Percentiles rank a stretch among this genome's conserved stretches.
These are phyloP conservation scores for Diarsia rubi DNA, from an alignment of 2,888 invertebrate species.

Conservation along the genomic window DNA sequence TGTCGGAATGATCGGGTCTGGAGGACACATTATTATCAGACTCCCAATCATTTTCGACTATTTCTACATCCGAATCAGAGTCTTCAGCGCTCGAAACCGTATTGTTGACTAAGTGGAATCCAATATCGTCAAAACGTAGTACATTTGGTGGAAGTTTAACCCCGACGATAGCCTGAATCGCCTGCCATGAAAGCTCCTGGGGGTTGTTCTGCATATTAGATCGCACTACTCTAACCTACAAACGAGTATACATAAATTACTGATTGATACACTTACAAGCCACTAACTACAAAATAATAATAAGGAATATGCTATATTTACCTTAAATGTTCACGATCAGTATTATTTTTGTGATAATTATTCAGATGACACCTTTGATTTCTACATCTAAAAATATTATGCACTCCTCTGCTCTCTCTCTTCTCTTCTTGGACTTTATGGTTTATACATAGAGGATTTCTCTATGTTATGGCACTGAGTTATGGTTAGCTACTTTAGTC, in stretches of 20 bases:
- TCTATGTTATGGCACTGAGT: not conserved
- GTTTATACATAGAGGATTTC: conserved; percentile 3
- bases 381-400: conserved; percentile 92
- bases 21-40: conserved; percentile 88
- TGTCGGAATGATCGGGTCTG: conserved; percentile 87
- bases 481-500: too few relatives aligned
- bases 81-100: conserved; percentile 87
- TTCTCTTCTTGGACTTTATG: conserved; percentile 36
- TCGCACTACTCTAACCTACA: conserved; percentile 91
- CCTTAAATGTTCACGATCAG: conserved; percentile 84
- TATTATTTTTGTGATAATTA: conserved; percentile 78
- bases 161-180: conserved; percentile 90
- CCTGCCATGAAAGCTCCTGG: conserved; percentile 91
- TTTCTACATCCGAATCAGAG: conserved; percentile 90
- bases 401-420: conserved; percentile 58
- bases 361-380: conserved; percentile 87
- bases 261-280: conserved; percentile 70
- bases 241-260: conserved; percentile 88
- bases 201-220: conserved; percentile 91
- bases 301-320: conserved; percentile 75
- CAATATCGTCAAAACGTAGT: conserved; percentile 90
- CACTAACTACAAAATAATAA: conserved; percentile 62
- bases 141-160: conserved; percentile 90
- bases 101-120: conserved; percentile 88
- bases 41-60: conserved; percentile 89